Evolutionary conservation across 2,113 vertebrate genomes (phyloP).

Genomic region (Panthera uncia): DNA sequence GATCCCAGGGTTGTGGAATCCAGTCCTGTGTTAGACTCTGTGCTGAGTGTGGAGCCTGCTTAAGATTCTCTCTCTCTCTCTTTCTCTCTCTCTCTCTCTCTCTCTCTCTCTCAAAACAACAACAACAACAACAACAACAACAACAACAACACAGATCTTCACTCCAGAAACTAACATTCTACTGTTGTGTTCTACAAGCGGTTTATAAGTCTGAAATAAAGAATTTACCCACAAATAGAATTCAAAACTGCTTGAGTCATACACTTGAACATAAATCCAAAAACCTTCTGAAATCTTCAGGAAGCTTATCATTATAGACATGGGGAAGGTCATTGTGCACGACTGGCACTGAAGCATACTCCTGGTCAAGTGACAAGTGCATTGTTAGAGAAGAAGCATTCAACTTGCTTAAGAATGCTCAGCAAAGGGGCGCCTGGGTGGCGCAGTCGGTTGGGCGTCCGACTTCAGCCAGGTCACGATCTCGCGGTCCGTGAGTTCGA

Average conservation of each 20-base stretch:
- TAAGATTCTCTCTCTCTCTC: too few relatives aligned
- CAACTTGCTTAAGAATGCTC: background rate
- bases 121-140: too few relatives aligned
- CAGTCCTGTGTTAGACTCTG: too few relatives aligned
- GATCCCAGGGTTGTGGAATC: too few relatives aligned
- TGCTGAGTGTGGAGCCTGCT: too few relatives aligned
- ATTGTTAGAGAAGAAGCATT: background rate
- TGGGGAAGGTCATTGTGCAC: background rate
- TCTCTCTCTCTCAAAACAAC: too few relatives aligned
- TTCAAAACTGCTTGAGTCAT: constrained; percentile 38
- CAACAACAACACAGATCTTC: background rate
- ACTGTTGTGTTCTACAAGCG: background rate
- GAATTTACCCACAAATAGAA: constrained; percentile 40
- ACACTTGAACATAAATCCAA: constrained; percentile 33
- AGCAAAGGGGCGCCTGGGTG: too few relatives aligned
- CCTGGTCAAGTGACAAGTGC: background rate
- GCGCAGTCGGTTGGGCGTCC: too few relatives aligned
- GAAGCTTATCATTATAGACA: constrained; percentile 41
- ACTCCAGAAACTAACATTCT: background rate
- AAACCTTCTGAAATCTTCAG: constrained; percentile 24
- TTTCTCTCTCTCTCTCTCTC: too few relatives aligned
- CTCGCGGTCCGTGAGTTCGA: too few relatives aligned
- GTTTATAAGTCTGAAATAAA: background rate
- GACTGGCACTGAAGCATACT: background rate
- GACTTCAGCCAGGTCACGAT: too few relatives aligned